phyloP scores from a whole-genome alignment of 2,888 invertebrate genomes.

The Volucella inflata region DNA sequence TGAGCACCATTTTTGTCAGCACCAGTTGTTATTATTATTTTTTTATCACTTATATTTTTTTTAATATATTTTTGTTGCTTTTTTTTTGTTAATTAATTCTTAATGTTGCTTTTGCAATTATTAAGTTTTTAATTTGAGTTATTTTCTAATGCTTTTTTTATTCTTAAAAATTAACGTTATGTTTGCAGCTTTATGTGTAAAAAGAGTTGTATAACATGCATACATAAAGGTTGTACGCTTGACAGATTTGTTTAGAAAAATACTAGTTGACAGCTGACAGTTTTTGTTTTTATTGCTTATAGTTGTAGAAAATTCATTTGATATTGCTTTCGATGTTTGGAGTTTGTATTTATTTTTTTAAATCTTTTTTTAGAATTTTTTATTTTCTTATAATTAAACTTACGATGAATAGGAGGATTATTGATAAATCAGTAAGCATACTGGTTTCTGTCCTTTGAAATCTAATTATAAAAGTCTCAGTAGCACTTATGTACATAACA shows the following conservation, averaged over 20 bases:
- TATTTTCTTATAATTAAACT: conserved; percentile 3
- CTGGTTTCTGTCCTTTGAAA: too few species aligned
- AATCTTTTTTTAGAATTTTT: conserved; percentile 13
- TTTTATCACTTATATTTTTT: not conserved
- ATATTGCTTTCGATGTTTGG: conserved; percentile 41
- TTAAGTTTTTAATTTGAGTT: conserved; percentile 15
- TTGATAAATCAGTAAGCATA: not conserved
- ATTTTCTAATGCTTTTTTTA: conserved; percentile 23
- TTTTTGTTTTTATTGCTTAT: too few species aligned
- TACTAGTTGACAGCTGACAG: too few species aligned
- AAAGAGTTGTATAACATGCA: not conserved
- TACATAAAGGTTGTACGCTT: not conserved
- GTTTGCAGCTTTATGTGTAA: conserved; percentile 47
- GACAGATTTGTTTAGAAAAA: not conserved
- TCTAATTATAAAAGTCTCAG: too few species aligned
- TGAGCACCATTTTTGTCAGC: conserved; percentile 24
- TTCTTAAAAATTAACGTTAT: conserved; percentile 14
- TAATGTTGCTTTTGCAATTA: conserved; percentile 44
- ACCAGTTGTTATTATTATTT: conserved; percentile 28
- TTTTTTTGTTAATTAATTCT: conserved; percentile 11
- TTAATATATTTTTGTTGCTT: conserved; percentile 2
- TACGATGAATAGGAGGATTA: conserved; percentile 33
- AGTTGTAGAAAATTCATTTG: not conserved
- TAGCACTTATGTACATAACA: too few species aligned
- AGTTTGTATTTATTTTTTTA: conserved; percentile 26